phyloP scores from a whole-genome alignment of 2,888 invertebrate genomes.

The Eutolmus rufibarbis region DNA sequence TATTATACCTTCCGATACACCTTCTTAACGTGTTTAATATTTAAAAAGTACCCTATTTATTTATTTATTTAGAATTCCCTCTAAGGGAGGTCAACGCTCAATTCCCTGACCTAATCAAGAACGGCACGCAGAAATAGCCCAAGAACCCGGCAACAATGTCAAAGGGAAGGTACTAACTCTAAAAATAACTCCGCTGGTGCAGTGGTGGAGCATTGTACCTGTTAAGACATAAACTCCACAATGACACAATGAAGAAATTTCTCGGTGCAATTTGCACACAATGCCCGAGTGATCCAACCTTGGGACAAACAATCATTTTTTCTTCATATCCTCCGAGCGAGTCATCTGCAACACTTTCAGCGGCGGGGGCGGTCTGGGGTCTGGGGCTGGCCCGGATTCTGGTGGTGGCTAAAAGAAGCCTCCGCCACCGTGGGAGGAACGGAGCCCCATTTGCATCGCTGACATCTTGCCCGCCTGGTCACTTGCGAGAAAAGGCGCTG shows the following conservation, averaged over 20 bases:
- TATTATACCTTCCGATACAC: too few relatives aligned
- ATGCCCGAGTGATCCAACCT: not conserved
- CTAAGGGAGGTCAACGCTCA: not conserved
- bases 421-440: not conserved
- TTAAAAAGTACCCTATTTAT: too few relatives aligned
- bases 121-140: not conserved
- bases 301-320: not conserved
- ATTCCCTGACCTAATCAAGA: not conserved
- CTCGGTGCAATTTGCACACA: not conserved
- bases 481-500: not conserved
- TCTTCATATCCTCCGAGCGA: not conserved
- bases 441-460: not conserved
- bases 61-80: too few relatives aligned
- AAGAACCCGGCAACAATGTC: not conserved
- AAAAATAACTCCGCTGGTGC: not conserved
- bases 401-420: not conserved
- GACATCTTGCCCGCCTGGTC: not conserved
- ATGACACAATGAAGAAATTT: not conserved
- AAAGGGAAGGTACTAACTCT: not conserved
- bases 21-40: too few relatives aligned
- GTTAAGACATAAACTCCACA: not conserved
- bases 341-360: not conserved
- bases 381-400: not conserved
- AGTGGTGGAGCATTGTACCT: not conserved
- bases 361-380: not conserved